Base-by-base conservation (phyloP, 2,888 invertebrate species). In the Metacarcinus magister region DNA sequence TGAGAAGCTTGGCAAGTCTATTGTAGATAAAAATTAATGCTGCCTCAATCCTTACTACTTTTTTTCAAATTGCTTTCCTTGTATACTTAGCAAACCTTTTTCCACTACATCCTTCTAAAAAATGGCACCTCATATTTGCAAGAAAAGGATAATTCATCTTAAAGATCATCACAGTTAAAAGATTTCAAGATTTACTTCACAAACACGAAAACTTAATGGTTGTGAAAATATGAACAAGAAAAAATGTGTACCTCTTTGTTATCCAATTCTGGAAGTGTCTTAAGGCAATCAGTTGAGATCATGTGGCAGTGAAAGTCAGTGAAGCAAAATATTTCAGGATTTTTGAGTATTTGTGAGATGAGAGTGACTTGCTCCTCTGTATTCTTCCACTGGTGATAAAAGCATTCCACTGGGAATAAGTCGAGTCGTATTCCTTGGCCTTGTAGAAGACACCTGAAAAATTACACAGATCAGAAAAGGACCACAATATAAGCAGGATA, bases 221-320 rank as follows among this genome's bases (percentile, higher is more conserved):
- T n/a, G n/a, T n/a, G n/a, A 44, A 19, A 44, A 0, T 7, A 75
- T 0, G 23, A 94, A 93, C 32, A 93, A n/a, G 39, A 93, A 93
- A 23, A 82, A 90, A 23, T 39, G 90, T 91, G 87, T 92, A 99
- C 98, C 97, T 99, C 99, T 97, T 99, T 99, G 97, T 99, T 99
- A 97, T 99, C 99, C 44, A 98, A 98, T 98, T 99, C 99, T 0
- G 99, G 99, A 8, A 99, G 98, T 19, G 99, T 98, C 98, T 99
- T 99, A 82, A 99, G 98, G 97, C 99, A 98, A 97, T 99, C 99
- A 91, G 99, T 98, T 1, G 98, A 98, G 0, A 99, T 99, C 2
- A 99, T 98, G 97, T 98, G 98, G 97, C 98, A 99, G 0, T 99
- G 98, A 97, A 99, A 98, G 97, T 99, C 99, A 54, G 99, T 99